Conservation (phyloP, 2,888 invertebrate species). For the Torymus auratus region DNA sequence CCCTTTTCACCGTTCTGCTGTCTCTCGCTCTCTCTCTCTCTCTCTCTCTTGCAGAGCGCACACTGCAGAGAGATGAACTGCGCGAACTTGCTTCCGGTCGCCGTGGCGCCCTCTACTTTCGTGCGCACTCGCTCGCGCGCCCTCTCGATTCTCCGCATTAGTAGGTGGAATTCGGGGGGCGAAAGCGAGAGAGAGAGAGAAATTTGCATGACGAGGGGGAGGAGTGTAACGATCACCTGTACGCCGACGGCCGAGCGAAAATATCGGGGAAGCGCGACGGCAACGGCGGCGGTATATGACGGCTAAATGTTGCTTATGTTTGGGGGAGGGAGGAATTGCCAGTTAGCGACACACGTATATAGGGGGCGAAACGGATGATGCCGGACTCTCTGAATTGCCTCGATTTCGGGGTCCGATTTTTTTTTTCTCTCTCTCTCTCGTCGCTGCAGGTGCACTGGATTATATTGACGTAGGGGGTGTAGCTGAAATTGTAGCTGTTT, state of each 20-base stretch:
- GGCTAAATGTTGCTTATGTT: conserved; percentile 1
- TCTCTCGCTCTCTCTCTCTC: too few relatives aligned
- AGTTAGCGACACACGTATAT: background rate
- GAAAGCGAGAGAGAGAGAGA: too few relatives aligned
- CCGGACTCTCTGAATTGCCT: too few relatives aligned
- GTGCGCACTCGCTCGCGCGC: background rate
- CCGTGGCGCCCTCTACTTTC: conserved; percentile 30
- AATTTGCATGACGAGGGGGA: conserved; percentile 2
- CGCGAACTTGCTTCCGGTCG: conserved; percentile 47
- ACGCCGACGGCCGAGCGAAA: background rate
- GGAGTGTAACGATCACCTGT: conserved; percentile 32
- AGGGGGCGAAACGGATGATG: too few relatives aligned
- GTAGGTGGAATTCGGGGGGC: too few relatives aligned
- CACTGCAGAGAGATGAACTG: conserved; percentile 11
- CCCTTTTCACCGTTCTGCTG: conserved; percentile 17
- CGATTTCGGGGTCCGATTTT: too few relatives aligned
- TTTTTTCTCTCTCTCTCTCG: too few relatives aligned
- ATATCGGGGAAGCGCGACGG: conserved; percentile 9
- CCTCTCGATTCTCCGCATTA: background rate
- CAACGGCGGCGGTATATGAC: background rate
- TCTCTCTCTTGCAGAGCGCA: too few relatives aligned
- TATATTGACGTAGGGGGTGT: too few relatives aligned
- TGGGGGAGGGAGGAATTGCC: too few relatives aligned
- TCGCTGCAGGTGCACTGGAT: too few relatives aligned
- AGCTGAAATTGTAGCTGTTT: too few relatives aligned